These are phyloP conservation scores for Microcebus lehilahytsara DNA, from an alignment of 2,113 vertebrate genomes.

Conservation along the genomic window DNA sequence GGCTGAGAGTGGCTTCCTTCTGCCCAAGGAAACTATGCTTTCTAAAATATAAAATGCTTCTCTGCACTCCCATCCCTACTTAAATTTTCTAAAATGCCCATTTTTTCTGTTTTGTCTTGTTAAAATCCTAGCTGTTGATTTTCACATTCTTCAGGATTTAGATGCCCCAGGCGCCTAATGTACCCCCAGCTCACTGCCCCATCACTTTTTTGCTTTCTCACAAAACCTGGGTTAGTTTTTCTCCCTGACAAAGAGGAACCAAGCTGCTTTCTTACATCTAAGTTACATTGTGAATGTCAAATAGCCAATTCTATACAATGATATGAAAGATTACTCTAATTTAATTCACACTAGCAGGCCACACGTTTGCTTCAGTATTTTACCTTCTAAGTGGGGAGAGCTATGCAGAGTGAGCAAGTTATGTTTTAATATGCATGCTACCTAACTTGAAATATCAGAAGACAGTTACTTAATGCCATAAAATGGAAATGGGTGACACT, in stretches of 20 bases:
- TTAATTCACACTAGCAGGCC: conserved; percentile 41
- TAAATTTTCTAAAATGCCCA: background rate
- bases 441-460: background rate
- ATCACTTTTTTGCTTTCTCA: background rate
- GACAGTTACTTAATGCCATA: background rate
- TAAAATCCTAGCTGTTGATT: background rate
- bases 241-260: conserved; percentile 44
- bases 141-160: background rate
- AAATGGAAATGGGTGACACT: background rate
- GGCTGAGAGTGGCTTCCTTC: background rate
- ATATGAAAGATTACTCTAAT: conserved; percentile 52
- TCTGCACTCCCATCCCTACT: background rate
- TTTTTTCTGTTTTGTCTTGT: background rate
- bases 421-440: background rate
- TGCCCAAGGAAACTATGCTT: background rate
- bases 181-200: background rate
- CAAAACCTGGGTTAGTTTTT: background rate
- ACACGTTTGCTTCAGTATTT: background rate
- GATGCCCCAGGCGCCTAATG: background rate
- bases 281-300: conserved; percentile 54
- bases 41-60: background rate
- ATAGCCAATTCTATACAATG: conserved; percentile 16
- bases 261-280: background rate
- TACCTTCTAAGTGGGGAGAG: background rate
- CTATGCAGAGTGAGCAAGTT: background rate